These are phyloP conservation scores for Sebastes trivittatus DNA, from an alignment of 2,797 vertebrate genomes.

Conservation along the genomic window DNA sequence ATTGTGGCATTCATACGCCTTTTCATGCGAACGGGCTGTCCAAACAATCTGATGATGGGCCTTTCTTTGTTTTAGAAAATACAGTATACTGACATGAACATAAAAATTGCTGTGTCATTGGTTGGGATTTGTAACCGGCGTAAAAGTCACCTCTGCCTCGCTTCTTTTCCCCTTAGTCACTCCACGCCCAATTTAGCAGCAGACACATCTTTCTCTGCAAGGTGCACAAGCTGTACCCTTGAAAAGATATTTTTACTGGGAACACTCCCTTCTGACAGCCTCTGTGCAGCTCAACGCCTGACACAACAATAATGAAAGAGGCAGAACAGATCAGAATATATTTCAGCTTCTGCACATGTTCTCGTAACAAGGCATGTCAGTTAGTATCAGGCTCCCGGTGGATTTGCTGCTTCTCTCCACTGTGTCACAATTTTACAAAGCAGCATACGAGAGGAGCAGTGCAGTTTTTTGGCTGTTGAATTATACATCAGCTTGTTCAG, in stretches of 20 bases:
- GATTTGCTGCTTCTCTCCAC: conserved; percentile 21
- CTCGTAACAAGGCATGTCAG: neutral
- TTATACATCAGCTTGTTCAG: conserved; percentile 79
- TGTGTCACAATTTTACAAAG: conserved; percentile 34
- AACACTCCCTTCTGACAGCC: conserved; percentile 48
- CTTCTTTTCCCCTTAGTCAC: conserved; percentile 72
- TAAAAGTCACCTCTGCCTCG: conserved; percentile 69
- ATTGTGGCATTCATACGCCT: too few species aligned
- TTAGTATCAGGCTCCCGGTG: conserved; percentile 6
- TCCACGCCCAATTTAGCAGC: conserved; percentile 67
- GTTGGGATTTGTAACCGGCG: conserved; percentile 29
- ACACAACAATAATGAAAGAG: conserved; percentile 25
- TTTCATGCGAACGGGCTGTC: neutral
- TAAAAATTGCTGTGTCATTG: conserved; percentile 65
- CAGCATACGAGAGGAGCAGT: conserved; percentile 36
- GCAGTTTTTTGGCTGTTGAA: conserved; percentile 69
- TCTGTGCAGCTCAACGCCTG: conserved; percentile 10
- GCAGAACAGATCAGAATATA: neutral
- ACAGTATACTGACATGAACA: neutral
- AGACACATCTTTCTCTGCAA: conserved; percentile 70
- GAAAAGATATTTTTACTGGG: conserved; percentile 67
- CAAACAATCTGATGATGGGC: neutral
- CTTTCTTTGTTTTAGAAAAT: neutral
- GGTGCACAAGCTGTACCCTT: conserved; percentile 73
- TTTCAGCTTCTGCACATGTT: conserved; percentile 8